Conservation (phyloP, 2,888 invertebrate genomes). For the Mesopsocus fuscifrons region DNA sequence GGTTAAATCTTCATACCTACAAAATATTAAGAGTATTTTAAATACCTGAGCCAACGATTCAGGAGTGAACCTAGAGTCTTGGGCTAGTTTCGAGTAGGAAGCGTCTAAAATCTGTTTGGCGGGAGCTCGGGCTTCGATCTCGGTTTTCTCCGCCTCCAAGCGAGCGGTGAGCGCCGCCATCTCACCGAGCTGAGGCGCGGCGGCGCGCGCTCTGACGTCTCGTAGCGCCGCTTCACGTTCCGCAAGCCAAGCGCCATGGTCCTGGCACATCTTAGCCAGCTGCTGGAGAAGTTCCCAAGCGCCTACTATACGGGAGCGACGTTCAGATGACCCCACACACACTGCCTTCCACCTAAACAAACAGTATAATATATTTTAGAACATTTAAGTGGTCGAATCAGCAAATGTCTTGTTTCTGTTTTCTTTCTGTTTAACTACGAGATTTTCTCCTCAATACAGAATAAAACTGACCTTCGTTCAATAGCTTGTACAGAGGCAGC, state of each 20-base stretch:
- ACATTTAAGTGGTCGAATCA: background rate
- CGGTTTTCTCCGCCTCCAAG: slow-evolving; percentile 32
- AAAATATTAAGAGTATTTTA: no score
- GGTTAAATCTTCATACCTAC: no score
- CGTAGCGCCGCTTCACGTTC: slow-evolving; percentile 41
- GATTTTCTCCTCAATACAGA: no score
- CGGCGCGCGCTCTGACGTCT: slow-evolving; percentile 30
- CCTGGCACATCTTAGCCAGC: slow-evolving; percentile 31
- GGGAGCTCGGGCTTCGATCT: slow-evolving; percentile 33
- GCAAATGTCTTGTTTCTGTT: background rate
- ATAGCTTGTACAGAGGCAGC: slow-evolving; percentile 46
- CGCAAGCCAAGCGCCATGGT: slow-evolving; percentile 39
- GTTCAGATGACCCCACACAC: slow-evolving; percentile 49
- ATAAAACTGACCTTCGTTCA: slow-evolving; percentile 31
- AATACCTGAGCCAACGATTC: slow-evolving; percentile 38
- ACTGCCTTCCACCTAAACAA: slow-evolving; percentile 47
- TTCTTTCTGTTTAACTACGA: background rate
- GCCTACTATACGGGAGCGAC: slow-evolving; percentile 43
- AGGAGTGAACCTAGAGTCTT: slow-evolving; percentile 45
- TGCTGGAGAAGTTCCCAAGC: slow-evolving; percentile 41
- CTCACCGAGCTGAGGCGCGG: slow-evolving; percentile 19
- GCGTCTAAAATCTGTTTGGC: slow-evolving; percentile 45
- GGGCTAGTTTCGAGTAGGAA: slow-evolving; percentile 45
- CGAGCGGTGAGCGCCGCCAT: slow-evolving; percentile 35
- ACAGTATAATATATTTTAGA: slow-evolving; percentile 9